phyloP scores from a whole-genome alignment of 2,113 vertebrate genomes.

The Uria aalge region DNA sequence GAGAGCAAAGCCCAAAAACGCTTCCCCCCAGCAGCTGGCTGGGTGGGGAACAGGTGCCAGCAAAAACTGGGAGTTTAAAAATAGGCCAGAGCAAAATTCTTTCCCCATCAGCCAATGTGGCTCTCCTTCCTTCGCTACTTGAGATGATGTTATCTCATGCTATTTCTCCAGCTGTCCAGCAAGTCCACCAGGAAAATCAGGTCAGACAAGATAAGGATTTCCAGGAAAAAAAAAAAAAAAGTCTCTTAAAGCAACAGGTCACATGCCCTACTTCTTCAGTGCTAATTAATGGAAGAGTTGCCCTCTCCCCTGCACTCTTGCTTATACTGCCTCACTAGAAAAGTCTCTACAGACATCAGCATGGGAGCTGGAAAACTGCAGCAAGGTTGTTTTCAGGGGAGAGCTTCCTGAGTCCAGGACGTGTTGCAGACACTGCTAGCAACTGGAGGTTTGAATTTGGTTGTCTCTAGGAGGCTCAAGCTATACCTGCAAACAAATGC shows the following conservation, averaged over 20 bases:
- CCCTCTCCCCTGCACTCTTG: neutral
- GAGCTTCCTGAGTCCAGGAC: fast-evolving
- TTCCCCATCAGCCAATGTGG: neutral
- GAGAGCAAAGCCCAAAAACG: neutral
- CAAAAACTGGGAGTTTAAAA: neutral
- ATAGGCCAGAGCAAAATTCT: neutral
- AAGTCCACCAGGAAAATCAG: neutral
- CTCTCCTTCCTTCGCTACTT: neutral
- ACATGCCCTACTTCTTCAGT: neutral
- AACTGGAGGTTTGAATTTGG: neutral
- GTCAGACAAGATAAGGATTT: neutral
- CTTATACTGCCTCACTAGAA: neutral
- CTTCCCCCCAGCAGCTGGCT: neutral
- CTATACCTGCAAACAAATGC: neutral
- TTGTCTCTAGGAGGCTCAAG: neutral
- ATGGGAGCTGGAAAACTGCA: neutral
- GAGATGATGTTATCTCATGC: neutral
- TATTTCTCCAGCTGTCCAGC: neutral
- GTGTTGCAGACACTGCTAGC: neutral
- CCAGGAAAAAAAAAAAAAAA: neutral
- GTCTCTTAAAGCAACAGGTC: neutral
- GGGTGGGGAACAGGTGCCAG: neutral
- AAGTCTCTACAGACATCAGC: neutral
- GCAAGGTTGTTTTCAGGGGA: neutral
- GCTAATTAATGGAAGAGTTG: neutral